Base-by-base conservation (phyloP, 1,140 invertebrate species). In the Palaemon carinicauda region DNA sequence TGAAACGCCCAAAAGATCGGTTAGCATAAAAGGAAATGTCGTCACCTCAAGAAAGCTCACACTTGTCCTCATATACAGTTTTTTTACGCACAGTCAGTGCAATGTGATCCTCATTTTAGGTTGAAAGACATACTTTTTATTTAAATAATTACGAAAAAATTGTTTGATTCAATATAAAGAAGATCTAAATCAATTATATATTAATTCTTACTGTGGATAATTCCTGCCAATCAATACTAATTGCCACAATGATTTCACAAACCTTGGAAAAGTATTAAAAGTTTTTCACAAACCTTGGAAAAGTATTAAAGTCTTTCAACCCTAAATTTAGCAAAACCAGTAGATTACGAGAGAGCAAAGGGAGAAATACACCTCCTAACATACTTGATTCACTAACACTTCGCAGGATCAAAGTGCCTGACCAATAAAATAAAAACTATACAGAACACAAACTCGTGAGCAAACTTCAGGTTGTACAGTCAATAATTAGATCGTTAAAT, bases 1-100 rank as follows among this genome's bases (percentile, higher is more conserved):
- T 95, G 93, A 87, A 93, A 92, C 78, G 21, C 65, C 65, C 77
- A 69, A 29, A 69, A 17, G 56, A 73, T 12, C 29, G 53, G 73
- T 83, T 74, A 83, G 82, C 50, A 31, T 29, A 51, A 53, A 31
- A 19, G 17, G 52, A 27, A 71, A 73, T 69, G 71, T 50, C 24
- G 29, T 31, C n/a, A 27, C 24, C 65, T 60, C 52, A 33, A 53
- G 51, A 31, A 54, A 24, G 24, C 78, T 33, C 29, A n/a, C 27
- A 53, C 78, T 80, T 53, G 19, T 21, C 27, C 27, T 29, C 52
- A 10, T 31, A 17, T 17, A 56, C 19, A 51, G 19, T 19, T n/a
- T 17, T n/a, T 17, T 24, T 53, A 17, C 5, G 19, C 21, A 51
- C 0, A 41, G 41, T 41, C 41, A 41, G 41, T 12, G 41, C 41